Evolutionary conservation across 2,888 invertebrate species (phyloP).

Genomic region (Hypsopygia costalis): DNA sequence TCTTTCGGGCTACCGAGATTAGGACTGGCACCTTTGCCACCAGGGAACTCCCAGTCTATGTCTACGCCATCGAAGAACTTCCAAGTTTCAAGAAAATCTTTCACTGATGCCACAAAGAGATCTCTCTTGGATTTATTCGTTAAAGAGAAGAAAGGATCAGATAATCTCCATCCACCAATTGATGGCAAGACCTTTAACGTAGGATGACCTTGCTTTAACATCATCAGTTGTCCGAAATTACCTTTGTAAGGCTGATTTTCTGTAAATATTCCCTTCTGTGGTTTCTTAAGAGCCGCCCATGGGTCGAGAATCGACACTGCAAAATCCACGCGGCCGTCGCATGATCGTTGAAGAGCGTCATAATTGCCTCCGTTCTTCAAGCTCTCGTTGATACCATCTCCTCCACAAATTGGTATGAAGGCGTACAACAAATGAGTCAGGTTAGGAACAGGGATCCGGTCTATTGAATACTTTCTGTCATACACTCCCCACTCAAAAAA

Average conservation of each 20-base stretch:
- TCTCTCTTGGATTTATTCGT: slow-evolving; percentile 58
- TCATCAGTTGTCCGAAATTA: slow-evolving; percentile 73
- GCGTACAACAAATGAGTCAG: slow-evolving; percentile 71
- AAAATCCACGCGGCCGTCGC: slow-evolving; percentile 71
- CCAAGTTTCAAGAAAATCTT: slow-evolving; percentile 71
- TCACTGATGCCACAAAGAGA: slow-evolving; percentile 66
- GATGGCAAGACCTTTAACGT: slow-evolving; percentile 70
- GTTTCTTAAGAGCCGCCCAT: slow-evolving; percentile 71
- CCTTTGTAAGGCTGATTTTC: slow-evolving; percentile 77
- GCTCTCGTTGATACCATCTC: slow-evolving; percentile 74
- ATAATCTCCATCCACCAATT: slow-evolving; percentile 70
- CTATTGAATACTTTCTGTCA: slow-evolving; percentile 69
- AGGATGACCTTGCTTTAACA: slow-evolving; percentile 66
- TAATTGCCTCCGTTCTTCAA: slow-evolving; percentile 71
- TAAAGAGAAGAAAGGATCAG: slow-evolving; percentile 74
- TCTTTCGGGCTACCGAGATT: slow-evolving; percentile 65
- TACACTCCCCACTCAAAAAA: slow-evolving; percentile 77
- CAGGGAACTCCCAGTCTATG: slow-evolving; percentile 76
- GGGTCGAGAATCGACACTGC: slow-evolving; percentile 73
- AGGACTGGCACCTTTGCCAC: slow-evolving; percentile 72
- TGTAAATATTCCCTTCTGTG: too few relatives aligned
- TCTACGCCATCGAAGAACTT: slow-evolving; percentile 76
- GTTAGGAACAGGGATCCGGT: slow-evolving; percentile 62
- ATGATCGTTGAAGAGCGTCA: too few relatives aligned
- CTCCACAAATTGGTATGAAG: slow-evolving; percentile 73